Evolutionary conservation across 2,888 invertebrate species (phyloP), one percentile per base, ranked within the genome.

Genomic region (Pammene fasciana): DNA sequence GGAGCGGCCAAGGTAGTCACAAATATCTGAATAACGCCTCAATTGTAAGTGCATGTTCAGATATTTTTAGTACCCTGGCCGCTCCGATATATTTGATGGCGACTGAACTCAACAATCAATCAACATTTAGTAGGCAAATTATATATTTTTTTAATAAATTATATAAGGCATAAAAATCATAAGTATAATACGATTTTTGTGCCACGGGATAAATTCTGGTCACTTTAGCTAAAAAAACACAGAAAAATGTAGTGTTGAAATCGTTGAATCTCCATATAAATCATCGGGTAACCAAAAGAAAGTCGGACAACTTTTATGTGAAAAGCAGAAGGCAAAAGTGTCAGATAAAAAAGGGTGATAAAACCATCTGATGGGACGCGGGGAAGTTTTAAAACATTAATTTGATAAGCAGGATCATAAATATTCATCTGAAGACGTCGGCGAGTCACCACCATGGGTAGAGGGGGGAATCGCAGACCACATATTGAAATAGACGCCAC

Each of bases 361-460:
- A 65, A 55, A 61, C 55, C 67, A 61, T 62, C 67, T 38, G 67
- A 60, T 46, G 60, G 67, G 61, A 46, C 67, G 61, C 56, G 16
- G 67, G 48, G 68, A 64, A 68, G 56, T 68, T 65, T 68, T 64
- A 65, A 64, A 68, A 64, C 68, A 65, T 68, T 68, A 68, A 68
- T 68, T 68, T 65, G 68, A 68, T 68, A 68, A 68, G 68, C 62
- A 57, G 64, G 57, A 64, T 64, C 68, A 68, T 68, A 68, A 68
- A 68, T 68, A 68, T 68, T 68, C 64, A 68, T 68, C 56, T 50
- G 62, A 46, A 62, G 68, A 62, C 62, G 68, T 56, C 48, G 68
- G 41, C 61, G 66, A 67, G 48, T 56, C 67, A 55, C 55, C 46
- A 41, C 67, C n/a, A 26, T 36, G n/a, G 9, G n/a, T 13, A 14